Evolutionary conservation across 35 echinoderm and acorn worm species (phyloP).

Genomic region (Holothuria glaberrima): DNA sequence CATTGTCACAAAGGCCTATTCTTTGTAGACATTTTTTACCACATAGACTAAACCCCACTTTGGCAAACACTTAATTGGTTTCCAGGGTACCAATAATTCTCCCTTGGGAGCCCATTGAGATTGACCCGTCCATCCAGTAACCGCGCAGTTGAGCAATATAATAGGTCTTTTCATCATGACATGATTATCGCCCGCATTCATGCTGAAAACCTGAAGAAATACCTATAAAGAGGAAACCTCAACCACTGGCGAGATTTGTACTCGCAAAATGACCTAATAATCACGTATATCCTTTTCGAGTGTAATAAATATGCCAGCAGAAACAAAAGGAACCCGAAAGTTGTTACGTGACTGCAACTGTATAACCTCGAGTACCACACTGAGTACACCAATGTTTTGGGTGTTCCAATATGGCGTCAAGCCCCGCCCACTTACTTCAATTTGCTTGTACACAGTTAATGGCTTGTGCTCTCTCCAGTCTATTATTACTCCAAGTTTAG

Average conservation of each 20-base stretch:
- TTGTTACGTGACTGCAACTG: not conserved
- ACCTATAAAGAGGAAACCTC: not conserved
- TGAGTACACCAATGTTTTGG: too few relatives aligned
- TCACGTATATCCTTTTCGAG: not conserved
- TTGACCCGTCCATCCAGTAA: not conserved
- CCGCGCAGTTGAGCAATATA: not conserved
- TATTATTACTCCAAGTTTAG: too few relatives aligned
- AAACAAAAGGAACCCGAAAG: not conserved
- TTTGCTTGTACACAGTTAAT: not conserved
- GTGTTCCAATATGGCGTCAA: not conserved
- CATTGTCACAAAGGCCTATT: not conserved
- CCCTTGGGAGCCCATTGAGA: not conserved
- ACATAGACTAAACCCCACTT: slow-evolving; percentile 2
- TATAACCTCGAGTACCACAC: not conserved
- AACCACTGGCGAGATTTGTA: not conserved
- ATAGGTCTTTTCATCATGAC: not conserved
- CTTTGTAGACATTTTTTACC: not conserved
- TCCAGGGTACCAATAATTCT: slow-evolving; percentile 8
- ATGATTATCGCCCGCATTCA: not conserved
- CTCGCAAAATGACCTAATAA: not conserved
- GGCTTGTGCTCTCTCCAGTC: too few relatives aligned
- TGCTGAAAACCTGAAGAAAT: slow-evolving; percentile 16
- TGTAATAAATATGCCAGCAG: not conserved
- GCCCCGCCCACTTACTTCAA: not conserved
- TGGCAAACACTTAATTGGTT: not conserved